A percentile compares a stretch with the other conserved stretches of the same genome.
Conservation (phyloP, 2,113 vertebrate species). For the Callopanchax toddi region DNA sequence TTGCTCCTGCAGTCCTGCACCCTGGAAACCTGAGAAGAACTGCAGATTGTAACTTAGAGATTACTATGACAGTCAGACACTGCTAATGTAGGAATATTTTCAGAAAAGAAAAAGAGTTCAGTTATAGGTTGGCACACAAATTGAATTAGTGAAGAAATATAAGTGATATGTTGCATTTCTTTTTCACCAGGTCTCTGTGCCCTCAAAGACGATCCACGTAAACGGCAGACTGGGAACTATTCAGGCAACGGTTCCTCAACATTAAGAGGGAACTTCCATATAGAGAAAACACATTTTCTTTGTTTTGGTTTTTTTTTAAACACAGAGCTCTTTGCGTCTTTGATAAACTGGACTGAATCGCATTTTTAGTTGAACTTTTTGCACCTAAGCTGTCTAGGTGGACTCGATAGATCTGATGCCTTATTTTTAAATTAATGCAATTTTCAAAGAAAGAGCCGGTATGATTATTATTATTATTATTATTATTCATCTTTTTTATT, state of each 20-base stretch:
- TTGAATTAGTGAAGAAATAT: slow-evolving; percentile 10
- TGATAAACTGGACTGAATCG: slow-evolving; percentile 14
- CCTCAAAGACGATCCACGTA: slow-evolving; percentile 78
- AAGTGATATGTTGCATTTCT: slow-evolving; percentile 42
- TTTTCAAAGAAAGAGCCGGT: slow-evolving; percentile 4
- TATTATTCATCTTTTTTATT: background rate
- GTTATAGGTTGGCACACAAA: slow-evolving; percentile 31
- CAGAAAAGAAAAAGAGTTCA: slow-evolving; percentile 47
- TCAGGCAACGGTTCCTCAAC: slow-evolving; percentile 43
- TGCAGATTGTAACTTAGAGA: slow-evolving; percentile 30
- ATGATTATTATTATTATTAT: background rate
- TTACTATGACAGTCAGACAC: slow-evolving; percentile 27
- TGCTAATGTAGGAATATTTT: slow-evolving; percentile 24
- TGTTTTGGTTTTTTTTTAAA: slow-evolving; percentile 28
- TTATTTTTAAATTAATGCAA: slow-evolving; percentile 5
- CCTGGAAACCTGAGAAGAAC: slow-evolving; percentile 43
- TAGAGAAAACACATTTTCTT: slow-evolving; percentile 14
- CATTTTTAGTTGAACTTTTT: slow-evolving; percentile 23
- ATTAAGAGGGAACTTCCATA: slow-evolving; percentile 10
- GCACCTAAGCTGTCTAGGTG: slow-evolving; percentile 2
- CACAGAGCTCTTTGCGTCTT: slow-evolving; percentile 15
- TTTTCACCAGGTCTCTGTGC: slow-evolving; percentile 69
- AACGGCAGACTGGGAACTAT: slow-evolving; percentile 80
- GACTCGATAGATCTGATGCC: background rate
- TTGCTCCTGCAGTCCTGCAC: slow-evolving; percentile 33